Percentiles rank a stretch among this genome's conserved stretches.
Conservation (phyloP, 2,113 vertebrate species). For the Circaetus cinerascens region DNA sequence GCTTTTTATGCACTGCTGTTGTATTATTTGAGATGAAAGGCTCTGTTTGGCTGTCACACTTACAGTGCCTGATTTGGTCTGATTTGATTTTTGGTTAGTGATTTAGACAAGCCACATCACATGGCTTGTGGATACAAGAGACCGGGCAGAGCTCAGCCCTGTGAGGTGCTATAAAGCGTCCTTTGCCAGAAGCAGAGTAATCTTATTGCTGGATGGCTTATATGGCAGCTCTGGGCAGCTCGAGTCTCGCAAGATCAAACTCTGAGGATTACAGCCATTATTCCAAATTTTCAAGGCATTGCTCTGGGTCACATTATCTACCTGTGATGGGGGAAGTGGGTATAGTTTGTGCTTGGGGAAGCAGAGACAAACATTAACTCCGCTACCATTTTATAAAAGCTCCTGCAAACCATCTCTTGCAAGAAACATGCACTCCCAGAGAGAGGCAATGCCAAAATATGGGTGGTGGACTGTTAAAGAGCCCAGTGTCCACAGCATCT, state of each 20-base stretch:
- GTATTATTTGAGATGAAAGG: neutral
- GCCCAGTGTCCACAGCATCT: neutral
- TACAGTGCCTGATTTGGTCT: neutral
- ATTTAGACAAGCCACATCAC: neutral
- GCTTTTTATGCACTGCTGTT: neutral
- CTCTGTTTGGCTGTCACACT: neutral
- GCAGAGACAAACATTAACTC: neutral
- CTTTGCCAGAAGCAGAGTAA: neutral
- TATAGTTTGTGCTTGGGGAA: neutral
- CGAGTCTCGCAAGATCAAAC: neutral
- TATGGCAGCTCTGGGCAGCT: neutral
- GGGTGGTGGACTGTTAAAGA: neutral
- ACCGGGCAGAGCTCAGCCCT: neutral
- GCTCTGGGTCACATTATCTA: neutral
- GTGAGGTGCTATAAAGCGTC: neutral
- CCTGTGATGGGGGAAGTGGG: neutral
- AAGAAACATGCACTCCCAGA: neutral
- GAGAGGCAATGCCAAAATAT: neutral
- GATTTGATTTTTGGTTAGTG: neutral
- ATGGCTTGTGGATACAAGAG: neutral
- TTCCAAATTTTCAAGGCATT: neutral
- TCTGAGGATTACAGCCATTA: slow-evolving; percentile 9
- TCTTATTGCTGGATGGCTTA: neutral
- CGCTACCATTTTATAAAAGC: neutral
- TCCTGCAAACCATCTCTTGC: neutral